These are phyloP conservation scores for Cichladusa arquata DNA, from an alignment of 2,113 vertebrate species.

Conservation along the genomic window DNA sequence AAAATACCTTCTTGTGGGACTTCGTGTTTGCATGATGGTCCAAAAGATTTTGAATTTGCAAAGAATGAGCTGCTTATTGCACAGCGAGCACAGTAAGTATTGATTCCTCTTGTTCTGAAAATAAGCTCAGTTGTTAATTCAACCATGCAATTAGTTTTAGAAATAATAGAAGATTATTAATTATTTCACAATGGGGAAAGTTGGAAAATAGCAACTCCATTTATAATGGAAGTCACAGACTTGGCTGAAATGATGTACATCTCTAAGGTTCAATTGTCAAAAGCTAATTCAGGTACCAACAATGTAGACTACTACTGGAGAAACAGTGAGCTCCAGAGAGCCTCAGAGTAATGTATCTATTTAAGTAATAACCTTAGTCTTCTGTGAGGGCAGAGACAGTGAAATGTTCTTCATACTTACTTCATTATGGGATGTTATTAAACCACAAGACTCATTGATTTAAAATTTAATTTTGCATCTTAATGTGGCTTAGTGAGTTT, in stretches of 20 bases:
- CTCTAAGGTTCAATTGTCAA: neutral
- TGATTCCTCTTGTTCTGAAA: neutral
- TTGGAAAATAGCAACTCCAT: neutral
- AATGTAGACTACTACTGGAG: neutral
- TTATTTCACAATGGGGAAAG: neutral
- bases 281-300: neutral
- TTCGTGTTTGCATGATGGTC: conserved; percentile 67
- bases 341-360: neutral
- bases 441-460: neutral
- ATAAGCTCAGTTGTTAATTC: neutral
- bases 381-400: neutral
- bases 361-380: neutral
- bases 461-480: neutral
- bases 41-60: conserved; percentile 94
- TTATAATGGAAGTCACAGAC: neutral
- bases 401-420: neutral
- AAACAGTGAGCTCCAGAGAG: neutral
- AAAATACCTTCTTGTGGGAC: conserved; percentile 72
- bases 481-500: neutral
- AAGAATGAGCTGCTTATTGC: conserved; percentile 90
- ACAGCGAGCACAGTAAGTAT: conserved; percentile 85
- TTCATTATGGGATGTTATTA: neutral
- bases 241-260: neutral
- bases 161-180: neutral
- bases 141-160: neutral